Percentiles rank a stretch among this genome's conserved stretches.
phyloP scores from a whole-genome alignment of 2,888 invertebrate species.

The Drosophila cognata region DNA sequence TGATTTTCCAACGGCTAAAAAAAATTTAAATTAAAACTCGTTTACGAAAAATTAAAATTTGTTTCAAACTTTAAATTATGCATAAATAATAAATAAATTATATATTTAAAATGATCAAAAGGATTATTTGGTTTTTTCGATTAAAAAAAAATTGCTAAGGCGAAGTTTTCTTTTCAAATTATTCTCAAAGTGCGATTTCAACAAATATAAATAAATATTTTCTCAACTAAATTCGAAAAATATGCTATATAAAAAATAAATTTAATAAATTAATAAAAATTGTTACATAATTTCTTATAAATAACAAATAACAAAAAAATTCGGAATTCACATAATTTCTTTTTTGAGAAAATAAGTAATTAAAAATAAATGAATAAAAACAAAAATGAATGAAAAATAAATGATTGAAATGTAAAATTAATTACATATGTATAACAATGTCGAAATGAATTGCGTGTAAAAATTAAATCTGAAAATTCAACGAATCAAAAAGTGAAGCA shows the following conservation, averaged over 20 bases:
- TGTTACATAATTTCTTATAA: background rate
- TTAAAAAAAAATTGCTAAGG: background rate
- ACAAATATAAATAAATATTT: background rate
- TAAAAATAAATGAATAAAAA: background rate
- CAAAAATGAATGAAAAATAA: background rate
- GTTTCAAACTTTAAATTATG: background rate
- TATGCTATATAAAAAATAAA: background rate
- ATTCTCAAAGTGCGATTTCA: background rate
- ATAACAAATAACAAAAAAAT: background rate
- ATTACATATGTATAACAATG: conserved; percentile 5
- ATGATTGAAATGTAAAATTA: background rate
- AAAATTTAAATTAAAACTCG: background rate
- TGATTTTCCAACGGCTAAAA: conserved; percentile 32
- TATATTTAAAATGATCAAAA: background rate
- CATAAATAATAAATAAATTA: background rate
- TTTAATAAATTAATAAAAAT: background rate
- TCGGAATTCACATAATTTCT: background rate
- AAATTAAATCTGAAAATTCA: background rate
- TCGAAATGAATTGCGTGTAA: conserved; percentile 3
- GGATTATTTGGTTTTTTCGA: background rate
- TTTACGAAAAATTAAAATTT: background rate
- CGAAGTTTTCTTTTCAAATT: background rate
- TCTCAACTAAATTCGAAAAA: background rate
- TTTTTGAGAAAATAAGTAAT: background rate
- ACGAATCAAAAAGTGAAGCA: background rate